Conservation (phyloP, 1,140 invertebrate genomes). For the Phthorimaea operculella region DNA sequence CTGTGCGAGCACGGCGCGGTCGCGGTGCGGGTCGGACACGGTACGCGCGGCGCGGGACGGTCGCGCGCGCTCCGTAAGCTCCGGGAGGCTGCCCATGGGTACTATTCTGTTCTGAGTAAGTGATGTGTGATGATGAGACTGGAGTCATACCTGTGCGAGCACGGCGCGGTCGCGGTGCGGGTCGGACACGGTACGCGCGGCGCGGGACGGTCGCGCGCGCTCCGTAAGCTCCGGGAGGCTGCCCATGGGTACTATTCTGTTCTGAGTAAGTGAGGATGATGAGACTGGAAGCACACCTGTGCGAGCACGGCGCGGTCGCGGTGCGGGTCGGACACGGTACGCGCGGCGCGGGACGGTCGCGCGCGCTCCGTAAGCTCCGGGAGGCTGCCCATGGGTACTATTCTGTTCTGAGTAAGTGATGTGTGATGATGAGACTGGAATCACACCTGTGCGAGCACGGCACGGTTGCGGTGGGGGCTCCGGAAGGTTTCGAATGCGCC, state of each 20-base stretch:
- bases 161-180: conserved; percentile 41
- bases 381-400: conserved; percentile 62
- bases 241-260: too few relatives aligned
- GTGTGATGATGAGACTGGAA: too few relatives aligned
- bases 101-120: too few relatives aligned
- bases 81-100: conserved; percentile 61
- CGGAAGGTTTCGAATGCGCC: conserved; percentile 60
- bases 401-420: too few relatives aligned
- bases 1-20: conserved; percentile 39
- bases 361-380: conserved; percentile 57
- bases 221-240: conserved; percentile 60
- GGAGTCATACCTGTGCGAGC: conserved; percentile 46
- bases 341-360: conserved; percentile 37
- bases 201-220: conserved; percentile 41
- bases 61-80: conserved; percentile 55
- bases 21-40: conserved; percentile 47
- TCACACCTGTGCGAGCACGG: conserved; percentile 43
- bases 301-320: conserved; percentile 36
- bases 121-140: too few relatives aligned
- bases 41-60: conserved; percentile 39
- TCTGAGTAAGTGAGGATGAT: too few relatives aligned
- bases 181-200: conserved; percentile 46
- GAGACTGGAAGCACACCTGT: too few relatives aligned
- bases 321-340: conserved; percentile 52
- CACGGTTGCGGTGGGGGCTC: conserved; percentile 46